phyloP scores from a whole-genome alignment of 2,113 vertebrate genomes.

The Terrapene triunguis region DNA sequence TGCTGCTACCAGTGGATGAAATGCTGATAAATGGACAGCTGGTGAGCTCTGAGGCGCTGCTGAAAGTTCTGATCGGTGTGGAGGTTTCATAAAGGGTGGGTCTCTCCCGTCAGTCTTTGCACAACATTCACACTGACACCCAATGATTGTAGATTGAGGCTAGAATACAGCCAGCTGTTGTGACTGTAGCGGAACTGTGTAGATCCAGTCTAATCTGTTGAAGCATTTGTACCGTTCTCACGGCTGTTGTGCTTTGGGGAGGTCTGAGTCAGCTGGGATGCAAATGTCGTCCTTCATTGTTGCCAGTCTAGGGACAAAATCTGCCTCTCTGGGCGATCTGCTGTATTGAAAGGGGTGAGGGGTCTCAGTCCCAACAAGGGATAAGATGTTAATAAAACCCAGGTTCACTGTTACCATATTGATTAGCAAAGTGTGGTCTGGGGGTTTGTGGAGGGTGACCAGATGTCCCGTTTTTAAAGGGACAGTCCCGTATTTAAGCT shows the following conservation, averaged over 20 bases:
- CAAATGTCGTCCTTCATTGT: not conserved
- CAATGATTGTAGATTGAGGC: not conserved
- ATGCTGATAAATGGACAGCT: not conserved
- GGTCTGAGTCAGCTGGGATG: not conserved
- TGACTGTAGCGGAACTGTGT: not conserved
- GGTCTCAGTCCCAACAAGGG: not conserved
- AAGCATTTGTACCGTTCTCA: not conserved
- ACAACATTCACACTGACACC: not conserved
- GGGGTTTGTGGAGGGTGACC: no score
- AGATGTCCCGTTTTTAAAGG: no score
- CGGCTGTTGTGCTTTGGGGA: not conserved
- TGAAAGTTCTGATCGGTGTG: not conserved
- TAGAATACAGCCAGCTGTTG: not conserved
- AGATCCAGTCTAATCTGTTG: not conserved
- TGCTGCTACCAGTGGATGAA: not conserved
- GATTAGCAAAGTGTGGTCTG: no score
- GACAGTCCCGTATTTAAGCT: no score
- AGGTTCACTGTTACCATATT: no score
- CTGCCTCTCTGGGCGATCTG: not conserved
- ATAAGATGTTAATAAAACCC: no score
- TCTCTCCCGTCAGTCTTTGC: not conserved
- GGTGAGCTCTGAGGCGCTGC: not conserved
- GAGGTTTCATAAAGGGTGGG: not conserved
- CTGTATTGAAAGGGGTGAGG: not conserved
- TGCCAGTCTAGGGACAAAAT: not conserved